Percentiles rank a stretch among this genome's conserved stretches.
Evolutionary conservation across 2,113 vertebrate species (phyloP).

Genomic region (Macquaria ambigua): DNA sequence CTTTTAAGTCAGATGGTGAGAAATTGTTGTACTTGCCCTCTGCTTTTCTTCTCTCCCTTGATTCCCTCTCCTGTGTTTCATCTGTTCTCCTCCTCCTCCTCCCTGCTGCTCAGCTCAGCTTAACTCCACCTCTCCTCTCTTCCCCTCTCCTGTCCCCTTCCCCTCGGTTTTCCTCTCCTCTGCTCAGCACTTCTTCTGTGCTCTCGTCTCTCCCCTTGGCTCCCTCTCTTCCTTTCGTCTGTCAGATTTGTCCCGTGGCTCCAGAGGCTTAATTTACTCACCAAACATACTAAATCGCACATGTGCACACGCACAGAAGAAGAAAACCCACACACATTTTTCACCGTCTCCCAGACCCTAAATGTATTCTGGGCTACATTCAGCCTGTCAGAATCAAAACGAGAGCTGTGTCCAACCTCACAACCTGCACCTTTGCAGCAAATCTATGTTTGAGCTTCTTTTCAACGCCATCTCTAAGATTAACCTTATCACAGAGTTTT

Average conservation of each 20-base stretch:
- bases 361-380: slow-evolving; percentile 47
- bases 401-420: slow-evolving; percentile 15
- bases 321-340: slow-evolving; percentile 49
- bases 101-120: slow-evolving; percentile 48
- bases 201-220: slow-evolving; percentile 42
- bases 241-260: slow-evolving; percentile 77
- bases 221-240: slow-evolving; percentile 50
- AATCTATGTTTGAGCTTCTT: slow-evolving; percentile 14
- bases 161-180: slow-evolving; percentile 39
- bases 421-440: slow-evolving; percentile 33
- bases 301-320: slow-evolving; percentile 36
- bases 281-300: slow-evolving; percentile 69
- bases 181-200: slow-evolving; percentile 49
- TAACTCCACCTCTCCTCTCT: slow-evolving; percentile 43
- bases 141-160: slow-evolving; percentile 16
- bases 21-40: slow-evolving; percentile 17
- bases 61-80: slow-evolving; percentile 40
- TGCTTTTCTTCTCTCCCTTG: slow-evolving; percentile 14
- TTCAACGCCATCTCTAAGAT: slow-evolving; percentile 12
- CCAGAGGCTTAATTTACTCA: slow-evolving; percentile 77
- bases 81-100: slow-evolving; percentile 30
- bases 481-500: slow-evolving; percentile 1
- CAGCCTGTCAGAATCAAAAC: slow-evolving; percentile 44
- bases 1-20: neutral
- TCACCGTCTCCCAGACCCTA: slow-evolving; percentile 34